A percentile compares a stretch with the other conserved stretches of the same genome.
These are phyloP conservation scores for Aplocera efformata DNA, from an alignment of 2,888 invertebrate genomes.

Conservation along the genomic window DNA sequence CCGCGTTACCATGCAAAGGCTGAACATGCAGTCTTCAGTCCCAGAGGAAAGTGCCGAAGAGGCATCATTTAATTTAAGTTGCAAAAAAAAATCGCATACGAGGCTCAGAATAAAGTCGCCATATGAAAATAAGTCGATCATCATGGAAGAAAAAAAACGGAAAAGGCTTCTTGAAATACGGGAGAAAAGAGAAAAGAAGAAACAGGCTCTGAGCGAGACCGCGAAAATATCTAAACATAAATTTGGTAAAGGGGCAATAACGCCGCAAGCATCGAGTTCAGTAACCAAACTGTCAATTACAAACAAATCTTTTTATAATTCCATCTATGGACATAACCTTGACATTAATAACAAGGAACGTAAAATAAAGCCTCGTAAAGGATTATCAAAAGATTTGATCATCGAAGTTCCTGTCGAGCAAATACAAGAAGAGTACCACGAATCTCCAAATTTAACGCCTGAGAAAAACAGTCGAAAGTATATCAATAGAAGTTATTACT, in stretches of 20 bases:
- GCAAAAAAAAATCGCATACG: slow-evolving; percentile 51
- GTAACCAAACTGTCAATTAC: slow-evolving; percentile 71
- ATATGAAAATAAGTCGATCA: slow-evolving; percentile 60
- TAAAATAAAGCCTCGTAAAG: slow-evolving; percentile 34
- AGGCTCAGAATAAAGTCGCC: slow-evolving; percentile 64
- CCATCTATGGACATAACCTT: slow-evolving; percentile 59
- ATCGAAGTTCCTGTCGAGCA: slow-evolving; percentile 31
- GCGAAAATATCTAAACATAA: slow-evolving; percentile 56
- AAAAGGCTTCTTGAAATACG: slow-evolving; percentile 63
- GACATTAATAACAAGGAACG: slow-evolving; percentile 33
- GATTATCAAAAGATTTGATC: slow-evolving; percentile 11
- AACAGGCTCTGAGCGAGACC: slow-evolving; percentile 54
- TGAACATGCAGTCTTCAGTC: slow-evolving; percentile 45
- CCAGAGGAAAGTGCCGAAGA: slow-evolving; percentile 54
- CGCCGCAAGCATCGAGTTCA: slow-evolving; percentile 60
- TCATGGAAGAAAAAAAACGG: slow-evolving; percentile 64
- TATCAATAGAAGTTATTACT: slow-evolving; percentile 52
- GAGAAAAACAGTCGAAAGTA: slow-evolving; percentile 43
- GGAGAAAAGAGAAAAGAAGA: slow-evolving; percentile 60
- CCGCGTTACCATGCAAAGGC: slow-evolving; percentile 43
- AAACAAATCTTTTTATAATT: slow-evolving; percentile 71
- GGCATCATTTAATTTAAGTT: slow-evolving; percentile 16
- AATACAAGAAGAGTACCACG: slow-evolving; percentile 28
- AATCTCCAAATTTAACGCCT: slow-evolving; percentile 25
- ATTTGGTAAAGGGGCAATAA: slow-evolving; percentile 41